Percentiles rank a stretch among this genome's conserved stretches.
Evolutionary conservation across 2,888 invertebrate species (phyloP).

Genomic region (Drosophila mercatorum): DNA sequence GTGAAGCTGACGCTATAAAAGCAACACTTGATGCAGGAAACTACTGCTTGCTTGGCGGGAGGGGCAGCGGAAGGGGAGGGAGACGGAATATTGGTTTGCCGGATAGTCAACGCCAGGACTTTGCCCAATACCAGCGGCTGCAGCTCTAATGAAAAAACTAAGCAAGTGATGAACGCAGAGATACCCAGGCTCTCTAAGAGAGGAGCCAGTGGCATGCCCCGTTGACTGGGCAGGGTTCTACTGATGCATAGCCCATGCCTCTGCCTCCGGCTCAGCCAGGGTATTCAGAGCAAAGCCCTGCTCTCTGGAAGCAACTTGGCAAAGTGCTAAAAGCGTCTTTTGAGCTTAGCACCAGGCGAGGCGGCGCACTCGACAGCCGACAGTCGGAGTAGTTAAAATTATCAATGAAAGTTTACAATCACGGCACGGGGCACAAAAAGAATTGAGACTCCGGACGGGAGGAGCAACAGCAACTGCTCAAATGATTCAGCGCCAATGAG

Average conservation of each 20-base stretch:
- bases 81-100: constrained; percentile 2
- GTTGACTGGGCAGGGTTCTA: too few species aligned
- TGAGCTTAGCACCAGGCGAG: constrained; percentile 48
- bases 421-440: constrained; percentile 38
- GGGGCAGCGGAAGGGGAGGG: not conserved
- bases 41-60: not conserved
- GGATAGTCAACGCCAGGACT: constrained; percentile 8
- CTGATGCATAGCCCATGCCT: not conserved
- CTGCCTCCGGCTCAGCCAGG: not conserved
- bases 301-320: constrained; percentile 53
- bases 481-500: constrained; percentile 57
- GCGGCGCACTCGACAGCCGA: not conserved
- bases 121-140: not conserved
- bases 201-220: too few species aligned
- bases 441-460: constrained; percentile 21
- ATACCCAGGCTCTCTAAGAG: not conserved
- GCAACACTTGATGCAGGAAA: constrained; percentile 52
- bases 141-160: constrained; percentile 6
- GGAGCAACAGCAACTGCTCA: constrained; percentile 13
- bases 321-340: constrained; percentile 69
- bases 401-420: constrained; percentile 78
- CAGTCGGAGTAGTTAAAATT: constrained; percentile 72
- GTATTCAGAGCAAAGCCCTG: constrained; percentile 25
- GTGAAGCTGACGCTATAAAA: constrained; percentile 48
- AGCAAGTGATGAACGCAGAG: not conserved